Evolutionary conservation across 2,113 vertebrate genomes (phyloP).

Genomic region (Lepus americanus): DNA sequence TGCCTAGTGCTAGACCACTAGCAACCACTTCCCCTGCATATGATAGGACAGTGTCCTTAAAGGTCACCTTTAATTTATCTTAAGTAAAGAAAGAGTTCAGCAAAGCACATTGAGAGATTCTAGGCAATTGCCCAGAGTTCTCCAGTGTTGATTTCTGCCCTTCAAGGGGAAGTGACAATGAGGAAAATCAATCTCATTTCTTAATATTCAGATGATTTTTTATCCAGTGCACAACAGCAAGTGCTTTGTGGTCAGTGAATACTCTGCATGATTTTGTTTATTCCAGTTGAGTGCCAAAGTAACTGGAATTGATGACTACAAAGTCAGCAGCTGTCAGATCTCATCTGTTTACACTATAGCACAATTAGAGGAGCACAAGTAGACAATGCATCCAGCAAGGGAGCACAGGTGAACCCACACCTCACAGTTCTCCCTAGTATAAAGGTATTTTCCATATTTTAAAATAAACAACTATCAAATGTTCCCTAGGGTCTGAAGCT

Average conservation of each 20-base stretch:
- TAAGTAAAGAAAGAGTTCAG: not conserved
- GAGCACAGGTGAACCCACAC: not conserved
- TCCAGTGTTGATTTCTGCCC: not conserved
- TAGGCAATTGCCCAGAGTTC: not conserved
- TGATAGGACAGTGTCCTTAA: not conserved
- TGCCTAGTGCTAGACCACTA: not conserved
- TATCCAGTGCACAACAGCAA: not conserved
- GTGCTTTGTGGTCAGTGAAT: not conserved
- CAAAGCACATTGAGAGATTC: not conserved
- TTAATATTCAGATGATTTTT: not conserved
- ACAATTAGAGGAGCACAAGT: not conserved
- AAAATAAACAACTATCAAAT: constrained; percentile 34
- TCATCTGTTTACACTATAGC: not conserved
- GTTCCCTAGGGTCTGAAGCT: not conserved
- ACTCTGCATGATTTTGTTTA: constrained; percentile 30
- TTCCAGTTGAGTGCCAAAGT: not conserved
- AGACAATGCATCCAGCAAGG: not conserved
- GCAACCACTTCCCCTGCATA: not conserved
- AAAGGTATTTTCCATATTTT: constrained; percentile 1
- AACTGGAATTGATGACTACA: constrained; percentile 8
- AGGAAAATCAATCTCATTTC: not conserved
- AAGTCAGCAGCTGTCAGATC: not conserved
- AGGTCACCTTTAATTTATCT: not conserved
- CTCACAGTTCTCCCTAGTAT: not conserved
- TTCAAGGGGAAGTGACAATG: not conserved